Evolutionary conservation across 2,888 invertebrate species (phyloP), one percentile per base, ranked within the genome.

Genomic region (Watsonalla cultraria): DNA sequence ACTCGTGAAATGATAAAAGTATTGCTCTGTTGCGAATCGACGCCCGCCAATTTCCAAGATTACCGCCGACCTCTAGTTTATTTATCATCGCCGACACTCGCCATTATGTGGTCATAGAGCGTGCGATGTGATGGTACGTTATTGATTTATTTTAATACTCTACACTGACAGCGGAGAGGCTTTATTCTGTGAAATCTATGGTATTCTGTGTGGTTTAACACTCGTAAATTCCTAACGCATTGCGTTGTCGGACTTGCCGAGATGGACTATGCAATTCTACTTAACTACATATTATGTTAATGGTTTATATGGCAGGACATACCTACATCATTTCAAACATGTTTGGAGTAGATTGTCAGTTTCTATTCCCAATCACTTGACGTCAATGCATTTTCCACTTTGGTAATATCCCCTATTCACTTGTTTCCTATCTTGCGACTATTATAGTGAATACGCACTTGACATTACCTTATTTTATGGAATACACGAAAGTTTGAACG

Each of bases 61-160:
- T 65, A 68, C 66, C 66, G 66, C 66, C 64, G 59, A 67, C 63
- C 65, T 64, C 64, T 66, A 68, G 64, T 70, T 72, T 72, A 70
- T 71, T 67, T 71, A 64, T 69, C 65, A 62, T 59, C 60, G 54
- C 42, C 42, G 53, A 58, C 56, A 55, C 62, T 59, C 49, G 56
- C 55, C 61, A 68, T 69, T 68, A 66, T 70, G 62, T 61, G 66
- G 59, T 54, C 59, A 54, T 39, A 56, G 55, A 51, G 52, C 54
- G 54, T 54, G 54, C 53, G 60, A 57, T 57, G 56, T 59, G 54
- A 56, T 58, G 51, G 53, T 51, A 52, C 51, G 53, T 67, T 59
- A 62, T 54, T 59, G 51, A 57, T 56, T 57, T 39, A 51, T 64
- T 55, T 51, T 50, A 51, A 58, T 48, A 11, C 37, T 35, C 33